Conservation (phyloP, 2,797 vertebrate species). For the Trachops cirrhosus region DNA sequence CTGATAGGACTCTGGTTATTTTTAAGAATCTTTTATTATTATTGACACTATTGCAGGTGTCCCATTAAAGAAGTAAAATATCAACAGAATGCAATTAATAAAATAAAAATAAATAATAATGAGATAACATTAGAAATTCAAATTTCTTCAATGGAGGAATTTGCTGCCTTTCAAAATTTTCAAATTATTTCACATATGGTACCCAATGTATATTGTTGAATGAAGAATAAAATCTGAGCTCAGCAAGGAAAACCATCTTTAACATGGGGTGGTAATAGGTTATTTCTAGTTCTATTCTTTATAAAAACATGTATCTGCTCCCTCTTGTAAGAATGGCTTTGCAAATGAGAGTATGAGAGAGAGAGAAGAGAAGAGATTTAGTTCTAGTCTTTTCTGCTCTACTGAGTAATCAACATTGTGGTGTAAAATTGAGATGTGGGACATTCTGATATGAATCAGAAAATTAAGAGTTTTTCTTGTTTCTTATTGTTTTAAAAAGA, state of each 20-base stretch:
- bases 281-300: neutral
- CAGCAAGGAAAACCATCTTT: neutral
- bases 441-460: neutral
- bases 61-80: neutral
- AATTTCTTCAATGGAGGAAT: neutral
- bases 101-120: neutral
- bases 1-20: neutral
- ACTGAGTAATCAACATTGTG: neutral
- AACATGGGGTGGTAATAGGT: neutral
- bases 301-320: neutral
- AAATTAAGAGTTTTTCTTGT: neutral
- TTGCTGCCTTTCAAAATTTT: neutral
- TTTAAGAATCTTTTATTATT: neutral
- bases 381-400: neutral
- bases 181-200: neutral
- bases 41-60: too few species aligned
- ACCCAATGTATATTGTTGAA: neutral
- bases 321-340: neutral
- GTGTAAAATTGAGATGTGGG: neutral
- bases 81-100: neutral
- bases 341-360: neutral
- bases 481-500: neutral
- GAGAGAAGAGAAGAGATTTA: neutral
- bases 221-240: neutral
- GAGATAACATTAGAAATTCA: neutral